Evolutionary conservation across 2,113 vertebrate genomes (phyloP), one percentile per base, ranked within the genome.

Genomic region (Vireo altiloquus): DNA sequence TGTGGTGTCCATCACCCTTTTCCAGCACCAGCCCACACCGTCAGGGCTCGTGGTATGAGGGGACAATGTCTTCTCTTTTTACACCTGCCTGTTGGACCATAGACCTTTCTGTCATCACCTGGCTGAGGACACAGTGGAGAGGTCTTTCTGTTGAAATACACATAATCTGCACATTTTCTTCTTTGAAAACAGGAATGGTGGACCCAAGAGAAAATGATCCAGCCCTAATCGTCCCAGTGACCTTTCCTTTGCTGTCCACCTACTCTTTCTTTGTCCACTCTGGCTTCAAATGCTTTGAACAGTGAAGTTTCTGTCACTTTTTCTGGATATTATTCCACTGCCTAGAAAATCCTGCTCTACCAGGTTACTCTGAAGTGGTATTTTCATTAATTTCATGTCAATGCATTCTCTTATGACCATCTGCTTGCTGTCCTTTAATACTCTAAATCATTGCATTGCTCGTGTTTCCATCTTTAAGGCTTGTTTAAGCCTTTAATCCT

Each of bases 331-430:
- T 52, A 42, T 92, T 78, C 60, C 31, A 33, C 25, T 81, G 56
- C 20, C 39, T 90, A 53, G 81, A 86, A 86, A 91, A 90, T 80
- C 71, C 56, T 57, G 46, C 40, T 89, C 40, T 92, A 77, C 27
- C 49, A 84, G 77, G 54, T 96, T 88, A 78, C 10, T 5, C 71
- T 83, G 33, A 95, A 86, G 57, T 94, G 57, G 46, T 93, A 68
- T 94, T 95, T 95, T 90, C 82, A 68, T 92, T 83, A 88, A 86
- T 93, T 95, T 96, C 56, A 68, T 93, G 79, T 92, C 68, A 95
- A 53, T 71, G 52, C 49, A 56, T 87, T 93, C 3, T 4, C 78
- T 90, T 90, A 53, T 75, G 76, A 64, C 82, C 88, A 93, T 95
- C 76, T 96, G 86, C 77, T 95, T 91, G 9, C 87, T 95, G 92